Evolutionary conservation across 2,888 invertebrate species (phyloP).

Genomic region (Apantesis nais): DNA sequence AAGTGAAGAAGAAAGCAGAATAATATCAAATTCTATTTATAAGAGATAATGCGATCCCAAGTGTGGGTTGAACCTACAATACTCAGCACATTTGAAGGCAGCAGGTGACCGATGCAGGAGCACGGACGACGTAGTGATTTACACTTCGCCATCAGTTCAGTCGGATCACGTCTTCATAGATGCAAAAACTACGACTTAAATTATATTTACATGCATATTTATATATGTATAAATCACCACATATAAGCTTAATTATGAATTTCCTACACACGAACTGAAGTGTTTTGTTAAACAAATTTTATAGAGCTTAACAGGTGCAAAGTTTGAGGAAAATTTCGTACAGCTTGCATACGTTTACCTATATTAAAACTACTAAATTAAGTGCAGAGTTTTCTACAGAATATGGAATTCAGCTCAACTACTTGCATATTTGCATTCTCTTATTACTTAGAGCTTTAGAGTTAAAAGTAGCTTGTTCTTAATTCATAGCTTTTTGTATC

Average conservation of each 20-base stretch:
- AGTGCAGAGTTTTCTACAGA: constrained; percentile 43
- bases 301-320: constrained; percentile 61
- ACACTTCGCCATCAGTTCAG: no score
- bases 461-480: not conserved
- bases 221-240: constrained; percentile 33
- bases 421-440: constrained; percentile 12
- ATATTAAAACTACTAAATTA: constrained; percentile 67
- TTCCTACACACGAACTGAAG: constrained; percentile 53
- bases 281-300: constrained; percentile 66
- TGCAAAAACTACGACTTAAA: not conserved
- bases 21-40: no score
- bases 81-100: no score
- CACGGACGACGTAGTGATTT: no score
- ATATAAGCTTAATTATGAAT: constrained; percentile 46
- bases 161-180: no score
- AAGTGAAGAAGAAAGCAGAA: no score
- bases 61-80: no score
- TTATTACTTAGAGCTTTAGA: not conserved
- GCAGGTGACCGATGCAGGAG: no score
- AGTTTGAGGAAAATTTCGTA: constrained; percentile 64
- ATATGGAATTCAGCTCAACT: constrained; percentile 36
- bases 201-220: constrained; percentile 3
- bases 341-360: constrained; percentile 57
- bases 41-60: no score
- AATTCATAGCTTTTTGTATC: not conserved